Evolutionary conservation across 2,888 invertebrate species (phyloP).

Genomic region (Scaptomyza polygonia): DNA sequence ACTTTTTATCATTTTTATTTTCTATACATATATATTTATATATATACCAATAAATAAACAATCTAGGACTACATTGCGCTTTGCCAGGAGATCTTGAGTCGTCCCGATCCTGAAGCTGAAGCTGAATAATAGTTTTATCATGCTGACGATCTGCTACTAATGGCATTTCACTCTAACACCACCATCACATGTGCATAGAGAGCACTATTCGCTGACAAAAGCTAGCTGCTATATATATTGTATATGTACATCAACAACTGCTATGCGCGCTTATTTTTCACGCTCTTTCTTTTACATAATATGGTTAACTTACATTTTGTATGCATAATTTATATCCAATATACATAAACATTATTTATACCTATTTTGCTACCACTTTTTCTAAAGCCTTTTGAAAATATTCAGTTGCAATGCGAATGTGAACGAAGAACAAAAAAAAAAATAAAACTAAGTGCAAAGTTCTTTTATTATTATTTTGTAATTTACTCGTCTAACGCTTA

Average conservation of each 20-base stretch:
- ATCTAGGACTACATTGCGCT: slow-evolving; percentile 83
- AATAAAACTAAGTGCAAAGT: slow-evolving; percentile 44
- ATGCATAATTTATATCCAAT: slow-evolving; percentile 12
- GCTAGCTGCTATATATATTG: slow-evolving; percentile 33
- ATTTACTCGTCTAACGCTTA: slow-evolving; percentile 24
- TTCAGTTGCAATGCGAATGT: slow-evolving; percentile 39
- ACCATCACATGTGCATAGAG: slow-evolving; percentile 14
- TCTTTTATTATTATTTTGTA: slow-evolving; percentile 46
- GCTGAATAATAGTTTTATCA: slow-evolving; percentile 47
- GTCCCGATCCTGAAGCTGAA: slow-evolving; percentile 83
- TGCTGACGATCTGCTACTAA: slow-evolving; percentile 26
- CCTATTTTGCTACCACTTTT: slow-evolving; percentile 10
- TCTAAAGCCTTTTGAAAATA: slow-evolving; percentile 10
- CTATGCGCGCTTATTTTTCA: slow-evolving; percentile 13
- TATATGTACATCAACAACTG: neutral
- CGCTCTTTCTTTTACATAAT: neutral
- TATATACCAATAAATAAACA: slow-evolving; percentile 31
- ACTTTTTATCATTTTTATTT: slow-evolving; percentile 20
- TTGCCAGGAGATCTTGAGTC: slow-evolving; percentile 84
- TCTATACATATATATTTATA: slow-evolving; percentile 17
- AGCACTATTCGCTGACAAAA: slow-evolving; percentile 32
- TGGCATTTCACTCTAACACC: slow-evolving; percentile 47
- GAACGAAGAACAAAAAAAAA: slow-evolving; percentile 18
- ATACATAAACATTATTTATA: neutral
- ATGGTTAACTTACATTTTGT: slow-evolving; percentile 25